phyloP scores from a whole-genome alignment of 1,140 invertebrate genomes.

The Bombus superbus region DNA sequence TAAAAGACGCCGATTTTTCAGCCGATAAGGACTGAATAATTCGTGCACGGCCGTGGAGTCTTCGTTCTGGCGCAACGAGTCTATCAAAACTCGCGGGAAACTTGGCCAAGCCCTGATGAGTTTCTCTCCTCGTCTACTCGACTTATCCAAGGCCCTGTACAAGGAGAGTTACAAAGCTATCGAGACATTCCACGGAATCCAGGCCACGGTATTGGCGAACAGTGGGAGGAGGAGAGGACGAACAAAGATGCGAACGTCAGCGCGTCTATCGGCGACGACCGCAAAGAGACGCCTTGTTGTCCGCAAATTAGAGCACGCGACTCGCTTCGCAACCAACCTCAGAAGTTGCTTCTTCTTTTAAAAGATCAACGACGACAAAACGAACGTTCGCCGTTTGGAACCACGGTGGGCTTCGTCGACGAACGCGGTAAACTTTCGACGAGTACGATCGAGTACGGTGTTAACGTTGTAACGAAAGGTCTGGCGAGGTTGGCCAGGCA shows the following conservation, averaged over 20 bases:
- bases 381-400: not conserved
- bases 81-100: constrained; percentile 10
- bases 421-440: not conserved
- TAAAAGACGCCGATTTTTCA: not conserved
- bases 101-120: constrained; percentile 11
- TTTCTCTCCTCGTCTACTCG: not conserved
- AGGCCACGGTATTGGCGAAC: constrained; percentile 24
- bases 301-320: constrained; percentile 39
- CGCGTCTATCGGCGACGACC: constrained; percentile 6
- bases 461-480: not conserved
- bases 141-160: not conserved
- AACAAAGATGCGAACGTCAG: constrained; percentile 19
- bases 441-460: not conserved
- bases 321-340: not conserved
- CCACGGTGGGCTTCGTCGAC: not conserved
- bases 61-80: not conserved
- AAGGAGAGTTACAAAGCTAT: constrained; percentile 7
- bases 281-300: constrained; percentile 34
- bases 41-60: not conserved
- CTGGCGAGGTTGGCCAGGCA: not conserved
- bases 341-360: not conserved
- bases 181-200: constrained; percentile 32
- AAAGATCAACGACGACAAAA: not conserved
- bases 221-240: not conserved
- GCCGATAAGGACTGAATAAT: not conserved